These are phyloP conservation scores for Nemopilema nomurai DNA, from an alignment of 30 jellyfish, hydroid and myxozoan species.

Conservation along the genomic window DNA sequence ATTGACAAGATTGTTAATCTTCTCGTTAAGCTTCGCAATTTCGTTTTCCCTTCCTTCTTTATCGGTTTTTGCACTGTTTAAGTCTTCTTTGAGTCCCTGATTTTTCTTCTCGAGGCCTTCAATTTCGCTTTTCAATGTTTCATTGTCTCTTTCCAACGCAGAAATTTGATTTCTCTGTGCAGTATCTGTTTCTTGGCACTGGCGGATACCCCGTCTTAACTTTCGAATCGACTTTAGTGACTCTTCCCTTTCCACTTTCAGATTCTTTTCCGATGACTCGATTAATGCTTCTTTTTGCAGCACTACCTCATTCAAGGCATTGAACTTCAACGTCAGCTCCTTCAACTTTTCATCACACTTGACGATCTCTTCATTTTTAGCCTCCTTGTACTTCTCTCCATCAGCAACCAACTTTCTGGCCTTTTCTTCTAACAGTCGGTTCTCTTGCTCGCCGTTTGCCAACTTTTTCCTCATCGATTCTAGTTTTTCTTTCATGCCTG, in stretches of 20 bases:
- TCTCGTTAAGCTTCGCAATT: not conserved
- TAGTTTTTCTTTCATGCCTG: not conserved
- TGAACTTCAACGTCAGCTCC: not conserved
- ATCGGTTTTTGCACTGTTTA: not conserved
- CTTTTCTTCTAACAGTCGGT: not conserved
- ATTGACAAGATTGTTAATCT: not conserved
- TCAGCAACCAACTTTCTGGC: conserved; percentile 14
- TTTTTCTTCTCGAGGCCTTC: not conserved
- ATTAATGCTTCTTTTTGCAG: conserved; percentile 7
- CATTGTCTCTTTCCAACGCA: not conserved
- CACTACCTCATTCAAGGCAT: not conserved
- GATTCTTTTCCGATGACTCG: not conserved
- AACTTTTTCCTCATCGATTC: not conserved
- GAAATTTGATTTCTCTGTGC: not conserved
- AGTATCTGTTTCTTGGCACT: not conserved
- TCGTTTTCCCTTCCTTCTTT: not conserved
- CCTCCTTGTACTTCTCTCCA: conserved; percentile 10
- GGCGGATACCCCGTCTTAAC: not conserved
- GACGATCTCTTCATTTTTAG: not conserved
- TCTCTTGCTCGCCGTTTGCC: conserved; percentile 2
- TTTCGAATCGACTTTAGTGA: not conserved
- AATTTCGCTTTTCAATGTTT: not conserved
- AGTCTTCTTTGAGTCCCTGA: not conserved
- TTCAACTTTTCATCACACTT: not conserved
- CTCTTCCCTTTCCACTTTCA: not conserved